Base-by-base conservation (phyloP, 2,888 invertebrate species). In the Cotesia congregata region DNA sequence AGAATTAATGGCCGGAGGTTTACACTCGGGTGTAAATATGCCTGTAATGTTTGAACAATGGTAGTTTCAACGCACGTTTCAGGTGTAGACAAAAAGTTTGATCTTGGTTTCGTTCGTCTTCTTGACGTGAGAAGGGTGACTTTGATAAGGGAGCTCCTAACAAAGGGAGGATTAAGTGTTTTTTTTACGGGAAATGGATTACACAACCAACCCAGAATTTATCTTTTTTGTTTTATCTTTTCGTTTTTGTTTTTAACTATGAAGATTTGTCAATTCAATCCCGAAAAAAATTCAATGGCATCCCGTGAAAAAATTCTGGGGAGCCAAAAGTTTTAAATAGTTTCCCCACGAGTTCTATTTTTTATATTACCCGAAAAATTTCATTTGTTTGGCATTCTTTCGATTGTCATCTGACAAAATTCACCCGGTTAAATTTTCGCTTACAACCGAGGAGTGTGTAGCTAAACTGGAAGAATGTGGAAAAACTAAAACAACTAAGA, bases 381-480 rank as follows among this genome's bases (percentile, higher is more conserved):
- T 73, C 73, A 73, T 65, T 67, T 50, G 38, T 50, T 65, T 73
- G 59, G 38, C 67, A 73, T 73, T 73, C 73, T 65, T 73, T 67
- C 40, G 41, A 41, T 17, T 17, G 38, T 40, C 67, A 60, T 61
- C 50, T 12, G 20, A 5, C 64, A 9, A 83, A 82, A 84, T 83
- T 80, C 79, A 39, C 75, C 9, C 71, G 74, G 60, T 41, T 73
- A 41, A 41, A 60, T 76, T 75, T 67, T 65, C 20, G 59, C 30
- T 72, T 76, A 68, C 59, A 75, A 20, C 67, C 61, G 67, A 60
- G 70, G 69, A 60, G 50, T 50, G 50, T 50, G 5, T 12, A 41
- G n/a, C 17, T 50, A 41, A 41, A 68, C 61, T n/a, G 12, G 40
- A 70, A 72, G 77, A 77, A 77, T 77, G 73, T 70, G 68, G 70